These are phyloP conservation scores for Beris chalybata DNA, from an alignment of 2,888 invertebrate species.

Conservation along the genomic window DNA sequence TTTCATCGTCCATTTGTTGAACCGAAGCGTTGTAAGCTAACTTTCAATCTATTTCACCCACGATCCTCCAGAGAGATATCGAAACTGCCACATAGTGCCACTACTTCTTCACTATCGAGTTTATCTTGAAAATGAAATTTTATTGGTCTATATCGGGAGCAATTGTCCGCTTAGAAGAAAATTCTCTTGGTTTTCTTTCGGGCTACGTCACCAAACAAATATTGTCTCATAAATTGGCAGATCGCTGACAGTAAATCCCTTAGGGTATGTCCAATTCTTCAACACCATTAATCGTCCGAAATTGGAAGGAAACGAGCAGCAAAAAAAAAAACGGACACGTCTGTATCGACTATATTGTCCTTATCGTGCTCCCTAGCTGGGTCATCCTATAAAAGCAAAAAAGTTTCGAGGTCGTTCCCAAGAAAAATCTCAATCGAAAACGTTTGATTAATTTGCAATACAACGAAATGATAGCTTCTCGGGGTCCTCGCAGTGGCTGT, in stretches of 20 bases:
- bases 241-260: conserved; percentile 34
- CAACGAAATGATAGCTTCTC: conserved; percentile 23
- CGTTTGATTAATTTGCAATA: conserved; percentile 35
- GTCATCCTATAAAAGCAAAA: neutral
- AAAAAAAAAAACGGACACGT: conserved; percentile 4
- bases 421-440: conserved; percentile 32
- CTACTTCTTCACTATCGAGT: conserved; percentile 15
- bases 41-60: conserved; percentile 6
- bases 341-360: neutral
- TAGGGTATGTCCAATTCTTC: conserved; percentile 36
- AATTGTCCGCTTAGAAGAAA: neutral
- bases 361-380: neutral
- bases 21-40: conserved; percentile 15
- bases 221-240: conserved; percentile 36
- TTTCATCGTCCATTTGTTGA: conserved; percentile 29
- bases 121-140: conserved; percentile 17
- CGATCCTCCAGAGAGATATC: conserved; percentile 26
- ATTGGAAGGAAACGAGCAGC: neutral
- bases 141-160: neutral
- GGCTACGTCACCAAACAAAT: conserved; percentile 3
- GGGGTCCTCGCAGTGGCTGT: conserved; percentile 20
- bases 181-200: neutral
- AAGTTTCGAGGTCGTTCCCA: neutral
- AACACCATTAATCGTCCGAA: conserved; percentile 36
- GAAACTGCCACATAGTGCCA: conserved; percentile 19